A percentile compares a stretch with the other conserved stretches of the same genome.
These are phyloP conservation scores for Chionodraco myersi DNA, from an alignment of 2,113 vertebrate genomes.

Conservation along the genomic window DNA sequence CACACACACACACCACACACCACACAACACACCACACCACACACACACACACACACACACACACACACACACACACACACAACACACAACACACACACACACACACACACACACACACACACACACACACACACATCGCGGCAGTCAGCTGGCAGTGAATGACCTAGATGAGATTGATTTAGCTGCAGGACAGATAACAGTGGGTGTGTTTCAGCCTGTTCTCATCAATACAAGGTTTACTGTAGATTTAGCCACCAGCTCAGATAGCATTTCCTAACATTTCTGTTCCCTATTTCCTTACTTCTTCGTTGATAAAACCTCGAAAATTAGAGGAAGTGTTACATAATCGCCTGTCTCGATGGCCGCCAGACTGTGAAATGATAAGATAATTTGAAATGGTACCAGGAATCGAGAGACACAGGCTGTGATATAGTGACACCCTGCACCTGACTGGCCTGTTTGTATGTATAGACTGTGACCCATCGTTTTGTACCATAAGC, in stretches of 20 bases:
- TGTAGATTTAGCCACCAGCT: slow-evolving; percentile 16
- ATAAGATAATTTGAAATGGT: slow-evolving; percentile 37
- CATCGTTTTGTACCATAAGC: slow-evolving; percentile 27
- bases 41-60: background rate
- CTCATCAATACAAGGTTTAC: slow-evolving; percentile 43
- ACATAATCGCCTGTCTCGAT: slow-evolving; percentile 35
- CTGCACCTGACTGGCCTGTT: slow-evolving; percentile 21
- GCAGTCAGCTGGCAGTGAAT: slow-evolving; percentile 43
- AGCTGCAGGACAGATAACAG: slow-evolving; percentile 57
- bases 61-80: background rate
- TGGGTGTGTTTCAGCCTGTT: slow-evolving; percentile 5
- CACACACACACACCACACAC: slow-evolving; percentile 1
- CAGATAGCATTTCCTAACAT: background rate
- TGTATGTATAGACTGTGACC: slow-evolving; percentile 40
- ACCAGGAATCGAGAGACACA: slow-evolving; percentile 26
- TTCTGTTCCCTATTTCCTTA: background rate
- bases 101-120: background rate
- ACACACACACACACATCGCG: background rate
- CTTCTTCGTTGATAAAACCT: background rate
- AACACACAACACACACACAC: no score
- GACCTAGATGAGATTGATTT: slow-evolving; percentile 76
- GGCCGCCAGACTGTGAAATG: slow-evolving; percentile 20
- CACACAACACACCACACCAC: background rate
- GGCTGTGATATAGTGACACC: slow-evolving; percentile 26
- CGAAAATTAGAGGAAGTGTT: slow-evolving; percentile 23